Base-by-base conservation (phyloP, 1,140 invertebrate genomes). In the Vanessa tameamea region DNA sequence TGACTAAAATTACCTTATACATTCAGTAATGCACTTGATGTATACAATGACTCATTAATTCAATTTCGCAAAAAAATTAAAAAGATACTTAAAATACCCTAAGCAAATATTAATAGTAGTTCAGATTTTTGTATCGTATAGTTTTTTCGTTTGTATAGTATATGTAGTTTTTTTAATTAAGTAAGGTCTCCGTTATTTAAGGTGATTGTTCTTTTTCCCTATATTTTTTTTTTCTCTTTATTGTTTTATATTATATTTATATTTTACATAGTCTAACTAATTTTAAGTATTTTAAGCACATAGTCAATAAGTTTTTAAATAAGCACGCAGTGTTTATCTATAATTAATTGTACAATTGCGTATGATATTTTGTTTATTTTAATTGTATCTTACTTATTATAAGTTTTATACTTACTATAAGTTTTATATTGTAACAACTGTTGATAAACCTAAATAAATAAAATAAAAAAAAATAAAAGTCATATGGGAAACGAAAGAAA, bases 371-470 rank as follows among this genome's bases (percentile, higher is more conserved):
- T 53, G n/a, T 53, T 53, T 53, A 53, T n/a, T 53, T 53, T 16
- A 53, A 53, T 53, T 53, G 14, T 53, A 53, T 16, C 15, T 53
- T n/a, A 53, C n/a, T n/a, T n/a, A n/a, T n/a, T n/a, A n/a, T n/a
- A n/a, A n/a, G n/a, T n/a, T n/a, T n/a, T n/a, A n/a, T n/a, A n/a
- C n/a, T n/a, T n/a, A n/a, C n/a, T n/a, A 15, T 53, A 53, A 53
- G 50, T n/a, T 53, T n/a, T 53, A 43, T 53, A 53, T n/a, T 53
- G 50, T 53, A 53, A 53, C 50, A 53, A 53, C 50, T 53, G 50
- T 53, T 53, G 50, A 53, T 53, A 53, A 53, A 16, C 50, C 5
- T 53, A 53, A 53, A 53, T 53, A 53, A 53, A 53, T 16, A 53
- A 53, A n/a, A 15, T 15, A 15, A 51, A 20, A 51, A 51, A 51